phyloP scores from a whole-genome alignment of 2,888 invertebrate species.

The Biston stratarius region DNA sequence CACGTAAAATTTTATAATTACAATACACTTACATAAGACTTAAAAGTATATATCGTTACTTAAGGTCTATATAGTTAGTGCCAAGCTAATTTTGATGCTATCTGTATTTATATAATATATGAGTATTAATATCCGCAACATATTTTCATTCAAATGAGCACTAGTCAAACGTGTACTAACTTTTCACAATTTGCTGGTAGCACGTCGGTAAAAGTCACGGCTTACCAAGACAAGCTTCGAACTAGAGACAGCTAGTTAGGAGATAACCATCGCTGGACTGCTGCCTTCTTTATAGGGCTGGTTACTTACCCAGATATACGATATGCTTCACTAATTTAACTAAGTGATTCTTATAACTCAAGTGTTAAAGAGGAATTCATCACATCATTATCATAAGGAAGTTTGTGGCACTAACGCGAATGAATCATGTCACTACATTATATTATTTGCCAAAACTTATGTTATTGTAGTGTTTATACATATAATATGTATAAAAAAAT shows the following conservation, averaged over 20 bases:
- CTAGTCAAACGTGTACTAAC: conserved; percentile 30
- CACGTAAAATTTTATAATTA: too few relatives aligned
- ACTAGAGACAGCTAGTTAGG: conserved; percentile 73
- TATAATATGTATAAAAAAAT: too few relatives aligned
- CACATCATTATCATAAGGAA: background rate
- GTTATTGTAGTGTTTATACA: too few relatives aligned
- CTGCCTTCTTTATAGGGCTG: conserved; percentile 74
- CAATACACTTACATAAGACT: background rate
- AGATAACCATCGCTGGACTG: conserved; percentile 73
- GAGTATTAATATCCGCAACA: conserved; percentile 23
- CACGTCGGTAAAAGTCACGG: conserved; percentile 44
- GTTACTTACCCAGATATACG: conserved; percentile 70
- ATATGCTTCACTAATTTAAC: conserved; percentile 72
- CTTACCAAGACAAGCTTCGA: conserved; percentile 56
- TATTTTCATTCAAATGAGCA: conserved; percentile 38
- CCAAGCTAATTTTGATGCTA: conserved; percentile 18
- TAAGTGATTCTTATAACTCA: conserved; percentile 54
- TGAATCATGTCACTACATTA: too few relatives aligned
- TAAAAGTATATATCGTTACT: conserved; percentile 1
- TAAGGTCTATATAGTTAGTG: conserved; percentile 2
- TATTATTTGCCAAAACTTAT: too few relatives aligned
- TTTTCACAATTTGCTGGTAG: conserved; percentile 45
- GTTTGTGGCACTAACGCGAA: too few relatives aligned
- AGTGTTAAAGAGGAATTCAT: too few relatives aligned
- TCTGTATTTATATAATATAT: conserved; percentile 13